Base-by-base conservation (phyloP, 2,797 vertebrate genomes). In the Rallus crepitans region DNA sequence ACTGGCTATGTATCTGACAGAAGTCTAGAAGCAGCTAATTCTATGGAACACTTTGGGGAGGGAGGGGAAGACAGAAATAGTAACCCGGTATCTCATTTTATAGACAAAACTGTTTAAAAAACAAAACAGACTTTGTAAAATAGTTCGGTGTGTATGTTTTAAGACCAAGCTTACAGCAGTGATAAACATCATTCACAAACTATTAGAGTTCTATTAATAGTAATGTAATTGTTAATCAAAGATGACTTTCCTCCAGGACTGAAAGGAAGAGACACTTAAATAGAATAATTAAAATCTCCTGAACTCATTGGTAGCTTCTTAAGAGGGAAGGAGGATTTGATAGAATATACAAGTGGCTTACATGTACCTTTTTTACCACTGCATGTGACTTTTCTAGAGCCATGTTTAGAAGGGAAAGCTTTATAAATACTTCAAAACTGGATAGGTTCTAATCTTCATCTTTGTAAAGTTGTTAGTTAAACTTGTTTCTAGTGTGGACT, bases 71-170 rank as follows among this genome's bases (percentile, higher is more conserved):
- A 45, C 17, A 23, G 80, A 82, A 82, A 12, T 11, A 37, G 4
- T 76, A 61, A 78, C 82, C 3, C 1, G 65, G 0, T 53, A 6
- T 40, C 19, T 65, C 11, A 55, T 75, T 88, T 78, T 80, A n/a
- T 24, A 78, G 20, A 40, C 8, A 81, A 48, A 66, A 20, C 14
- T 52, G 3, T 52, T 82, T 50, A 19, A 81, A 57, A 16, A 70
- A 45, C 8, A 47, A 6, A 8, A 13, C 7, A 27, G 2, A 17
- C 25, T 57, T 28, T 30, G 9, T 35, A 75, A 83, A 70, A 39
- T 28, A 76, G 4, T 31, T 56, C 23, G 13, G 5, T 42, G 31
- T 0, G 0, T 12, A 7, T 28, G 10, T 72, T n/a, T 64, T 35
- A 65, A 50, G 30, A 70, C 4, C 13, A 55, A 81, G 14, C 7